Base-by-base conservation (phyloP, 1,140 invertebrate species). In the Drosophila rhopaloa region DNA sequence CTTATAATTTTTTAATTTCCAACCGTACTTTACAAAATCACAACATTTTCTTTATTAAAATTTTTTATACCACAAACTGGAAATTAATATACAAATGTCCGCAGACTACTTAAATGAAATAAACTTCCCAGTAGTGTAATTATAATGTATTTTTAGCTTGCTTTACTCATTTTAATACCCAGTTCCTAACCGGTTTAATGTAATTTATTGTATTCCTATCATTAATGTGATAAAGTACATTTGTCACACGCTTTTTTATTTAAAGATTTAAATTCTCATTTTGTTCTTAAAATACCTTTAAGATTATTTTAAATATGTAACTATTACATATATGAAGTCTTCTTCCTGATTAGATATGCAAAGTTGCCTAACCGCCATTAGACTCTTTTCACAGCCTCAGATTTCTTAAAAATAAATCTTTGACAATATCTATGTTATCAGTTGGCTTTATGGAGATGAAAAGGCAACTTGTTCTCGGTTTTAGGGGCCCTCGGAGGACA, bases 381-480 rank as follows among this genome's bases (percentile, higher is more conserved):
- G 6, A n/a, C 4, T n/a, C n/a, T 5, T 32, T 40, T 40, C 14
- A 40, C 14, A 35, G 54, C 9, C 14, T 10, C 41, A 7, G 13
- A 14, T 6, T n/a, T 29, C n/a, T 10, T 5, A 14, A 16, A 51
- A 35, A 51, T 37, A 37, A 7, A 57, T 54, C n/a, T 32, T 19
- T 13, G 24, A 55, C 35, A 40, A 61, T 10, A 62, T 29, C 37
- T 43, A 16, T 11, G 16, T 16, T 71, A 71, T 70, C 67, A 70
- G 65, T 27, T 0, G 41, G 19, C 5, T 68, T 46, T 70, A 70
- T 48, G 43, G 43, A 47, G 63, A 70, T 71, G 50, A 70, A 56
- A 16, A 40, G 43, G 51, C 67, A 71, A 37, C 41, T 70, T 70
- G 29, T 41, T 48, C 29, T 37, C 13, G n/a, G 27, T 54, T 32